phyloP scores from a whole-genome alignment of 1,140 invertebrate genomes.

The Lepidotrigona ventralis region DNA sequence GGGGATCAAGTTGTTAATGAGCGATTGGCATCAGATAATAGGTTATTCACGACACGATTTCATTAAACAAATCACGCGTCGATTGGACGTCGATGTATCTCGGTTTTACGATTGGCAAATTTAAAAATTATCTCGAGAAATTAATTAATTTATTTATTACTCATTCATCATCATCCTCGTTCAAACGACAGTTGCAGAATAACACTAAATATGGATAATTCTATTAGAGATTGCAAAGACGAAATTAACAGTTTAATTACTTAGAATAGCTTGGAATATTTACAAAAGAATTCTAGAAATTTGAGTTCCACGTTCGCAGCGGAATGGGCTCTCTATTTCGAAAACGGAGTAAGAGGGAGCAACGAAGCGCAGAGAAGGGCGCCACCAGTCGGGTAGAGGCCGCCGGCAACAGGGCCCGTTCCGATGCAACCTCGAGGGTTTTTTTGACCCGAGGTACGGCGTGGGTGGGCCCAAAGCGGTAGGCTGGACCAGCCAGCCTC shows the following conservation, averaged over 20 bases:
- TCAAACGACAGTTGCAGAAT: background rate
- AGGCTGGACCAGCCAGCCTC: conserved; percentile 64
- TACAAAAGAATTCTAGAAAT: background rate
- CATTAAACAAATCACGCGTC: background rate
- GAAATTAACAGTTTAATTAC: background rate
- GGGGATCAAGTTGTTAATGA: background rate
- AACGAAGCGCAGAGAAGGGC: conserved; percentile 45
- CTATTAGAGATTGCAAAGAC: background rate
- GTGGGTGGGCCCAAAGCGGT: conserved; percentile 74
- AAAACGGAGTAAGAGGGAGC: no score
- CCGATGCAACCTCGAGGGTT: conserved; percentile 51
- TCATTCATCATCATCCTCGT: background rate
- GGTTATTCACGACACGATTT: background rate
- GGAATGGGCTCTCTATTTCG: background rate
- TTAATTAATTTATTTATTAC: background rate
- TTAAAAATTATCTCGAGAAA: background rate
- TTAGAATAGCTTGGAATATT: no score
- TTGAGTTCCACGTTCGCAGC: background rate
- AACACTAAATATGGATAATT: background rate
- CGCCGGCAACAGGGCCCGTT: conserved; percentile 23
- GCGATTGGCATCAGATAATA: no score
- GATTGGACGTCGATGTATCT: background rate
- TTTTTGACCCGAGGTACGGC: conserved; percentile 64
- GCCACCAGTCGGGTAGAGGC: conserved; percentile 61
- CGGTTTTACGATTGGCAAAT: background rate